These are phyloP conservation scores for Orthosia gracilis DNA, from an alignment of 2,888 invertebrate species.

Conservation along the genomic window DNA sequence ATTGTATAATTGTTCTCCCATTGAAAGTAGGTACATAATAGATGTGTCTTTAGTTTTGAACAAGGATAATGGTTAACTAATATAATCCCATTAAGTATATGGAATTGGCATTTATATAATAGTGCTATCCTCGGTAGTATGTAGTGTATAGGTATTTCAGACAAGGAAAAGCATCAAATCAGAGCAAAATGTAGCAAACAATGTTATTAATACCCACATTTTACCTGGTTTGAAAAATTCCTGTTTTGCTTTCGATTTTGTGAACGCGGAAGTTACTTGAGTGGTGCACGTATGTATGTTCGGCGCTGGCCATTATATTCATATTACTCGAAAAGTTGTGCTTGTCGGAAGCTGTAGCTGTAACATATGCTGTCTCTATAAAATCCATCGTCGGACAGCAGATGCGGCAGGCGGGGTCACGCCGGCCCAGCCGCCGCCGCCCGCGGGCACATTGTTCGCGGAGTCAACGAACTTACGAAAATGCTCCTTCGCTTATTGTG, in stretches of 20 bases:
- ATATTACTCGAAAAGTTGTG: slow-evolving; percentile 47
- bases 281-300: not conserved
- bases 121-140: not conserved
- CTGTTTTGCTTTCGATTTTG: slow-evolving; percentile 19
- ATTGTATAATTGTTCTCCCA: not conserved
- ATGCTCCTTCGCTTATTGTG: slow-evolving; percentile 88
- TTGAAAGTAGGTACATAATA: not conserved
- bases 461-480: slow-evolving; percentile 90
- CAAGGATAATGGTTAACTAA: slow-evolving; percentile 25
- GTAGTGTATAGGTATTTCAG: slow-evolving; percentile 1
- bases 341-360: slow-evolving; percentile 68
- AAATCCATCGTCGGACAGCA: slow-evolving; percentile 84
- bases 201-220: slow-evolving; percentile 14
- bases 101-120: slow-evolving; percentile 11
- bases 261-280: slow-evolving; percentile 20
- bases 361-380: slow-evolving; percentile 81
- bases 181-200: slow-evolving; percentile 16
- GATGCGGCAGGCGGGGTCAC: slow-evolving; percentile 82
- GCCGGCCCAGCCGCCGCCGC: slow-evolving; percentile 75
- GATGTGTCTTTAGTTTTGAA: not conserved
- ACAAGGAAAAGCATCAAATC: slow-evolving; percentile 36
- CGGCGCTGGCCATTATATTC: slow-evolving; percentile 14
- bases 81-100: slow-evolving; percentile 10
- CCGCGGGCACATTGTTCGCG: slow-evolving; percentile 86
- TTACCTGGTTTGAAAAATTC: not conserved